phyloP scores from a whole-genome alignment of 1,140 invertebrate genomes.

The Myzus persicae region DNA sequence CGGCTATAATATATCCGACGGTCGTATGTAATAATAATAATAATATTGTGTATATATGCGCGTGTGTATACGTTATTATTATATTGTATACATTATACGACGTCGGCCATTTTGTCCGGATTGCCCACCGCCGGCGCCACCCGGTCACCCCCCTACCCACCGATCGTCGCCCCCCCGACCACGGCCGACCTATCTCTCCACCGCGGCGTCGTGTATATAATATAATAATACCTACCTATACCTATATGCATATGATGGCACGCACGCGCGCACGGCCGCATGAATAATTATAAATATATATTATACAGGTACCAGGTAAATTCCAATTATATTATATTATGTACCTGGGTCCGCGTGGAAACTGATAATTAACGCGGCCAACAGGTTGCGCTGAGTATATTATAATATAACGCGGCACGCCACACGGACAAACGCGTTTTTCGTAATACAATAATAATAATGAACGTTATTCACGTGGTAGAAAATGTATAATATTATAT shows the following conservation, averaged over 20 bases:
- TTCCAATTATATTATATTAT: neutral
- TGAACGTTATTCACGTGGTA: neutral
- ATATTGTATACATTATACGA: conserved; percentile 19
- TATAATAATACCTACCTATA: neutral
- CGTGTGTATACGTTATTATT: neutral
- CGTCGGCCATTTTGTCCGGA: conserved; percentile 46
- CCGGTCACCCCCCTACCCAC: neutral
- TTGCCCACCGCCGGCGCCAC: conserved; percentile 30
- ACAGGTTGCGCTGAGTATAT: conserved; percentile 36
- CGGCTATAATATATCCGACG: neutral
- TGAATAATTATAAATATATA: neutral
- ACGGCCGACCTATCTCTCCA: neutral
- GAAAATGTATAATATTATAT: neutral
- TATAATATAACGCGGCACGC: conserved; percentile 6
- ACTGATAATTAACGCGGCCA: conserved; percentile 45
- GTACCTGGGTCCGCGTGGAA: neutral
- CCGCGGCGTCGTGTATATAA: neutral
- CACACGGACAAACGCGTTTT: neutral
- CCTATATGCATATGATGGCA: neutral
- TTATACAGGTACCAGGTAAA: neutral
- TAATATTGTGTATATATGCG: neutral
- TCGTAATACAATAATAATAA: neutral
- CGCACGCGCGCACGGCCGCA: neutral
- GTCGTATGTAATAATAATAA: neutral
- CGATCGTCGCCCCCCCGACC: neutral